Conservation (phyloP, 2,888 invertebrate species). For the Tridacna crocea region DNA sequence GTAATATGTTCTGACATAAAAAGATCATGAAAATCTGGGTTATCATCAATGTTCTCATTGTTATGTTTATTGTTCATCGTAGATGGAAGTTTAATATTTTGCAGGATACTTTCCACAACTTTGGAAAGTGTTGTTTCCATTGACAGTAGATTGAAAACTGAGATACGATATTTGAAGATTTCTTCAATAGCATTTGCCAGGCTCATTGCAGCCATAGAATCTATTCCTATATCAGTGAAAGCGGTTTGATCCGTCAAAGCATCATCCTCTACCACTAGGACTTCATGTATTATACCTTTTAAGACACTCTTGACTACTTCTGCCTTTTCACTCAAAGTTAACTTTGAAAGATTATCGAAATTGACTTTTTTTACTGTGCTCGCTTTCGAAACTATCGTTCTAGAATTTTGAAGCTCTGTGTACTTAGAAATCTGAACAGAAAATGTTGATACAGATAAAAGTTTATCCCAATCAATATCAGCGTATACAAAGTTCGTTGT, state of each 20-base stretch:
- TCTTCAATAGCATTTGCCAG: conserved; percentile 12
- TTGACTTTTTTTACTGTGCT: neutral
- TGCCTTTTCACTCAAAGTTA: neutral
- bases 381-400: neutral
- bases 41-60: neutral
- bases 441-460: neutral
- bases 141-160: conserved; percentile 44
- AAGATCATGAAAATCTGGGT: conserved; percentile 10
- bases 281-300: neutral
- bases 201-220: conserved; percentile 23
- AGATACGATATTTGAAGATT: conserved; percentile 40
- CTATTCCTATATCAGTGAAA: conserved; percentile 3
- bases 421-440: neutral
- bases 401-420: neutral
- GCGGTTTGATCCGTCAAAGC: neutral
- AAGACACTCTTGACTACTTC: neutral
- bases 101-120: conserved; percentile 28
- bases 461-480: conserved; percentile 52
- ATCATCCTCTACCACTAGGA: neutral
- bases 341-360: neutral
- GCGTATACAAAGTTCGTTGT: conserved; percentile 53
- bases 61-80: neutral
- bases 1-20: conserved; percentile 28
- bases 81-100: conserved; percentile 8
- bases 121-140: conserved; percentile 36